Evolutionary conservation across 2,888 invertebrate species (phyloP).

Genomic region (Epiblema foenella): DNA sequence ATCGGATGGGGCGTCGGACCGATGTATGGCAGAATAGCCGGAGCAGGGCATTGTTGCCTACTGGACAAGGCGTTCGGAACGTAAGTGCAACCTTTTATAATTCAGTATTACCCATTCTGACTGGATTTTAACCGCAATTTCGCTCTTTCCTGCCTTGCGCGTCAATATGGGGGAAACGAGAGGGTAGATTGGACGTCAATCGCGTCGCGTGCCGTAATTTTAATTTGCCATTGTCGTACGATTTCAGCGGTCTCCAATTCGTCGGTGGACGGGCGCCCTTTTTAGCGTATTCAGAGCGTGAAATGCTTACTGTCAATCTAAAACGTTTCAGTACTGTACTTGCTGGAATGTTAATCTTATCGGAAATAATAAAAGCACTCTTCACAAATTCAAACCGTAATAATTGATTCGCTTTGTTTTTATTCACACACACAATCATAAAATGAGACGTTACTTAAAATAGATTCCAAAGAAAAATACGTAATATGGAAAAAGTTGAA

Average conservation of each 20-base stretch:
- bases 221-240: slow-evolving; percentile 39
- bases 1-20: slow-evolving; percentile 21
- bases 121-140: slow-evolving; percentile 11
- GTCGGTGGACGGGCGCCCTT: slow-evolving; percentile 39
- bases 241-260: slow-evolving; percentile 22
- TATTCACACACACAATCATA: background rate
- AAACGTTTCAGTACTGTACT: background rate
- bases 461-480: background rate
- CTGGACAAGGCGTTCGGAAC: background rate
- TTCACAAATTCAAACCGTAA: background rate
- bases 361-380: background rate
- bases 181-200: slow-evolving; percentile 24
- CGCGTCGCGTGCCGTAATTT: slow-evolving; percentile 43
- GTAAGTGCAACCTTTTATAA: slow-evolving; percentile 36
- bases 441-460: background rate
- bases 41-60: slow-evolving; percentile 18
- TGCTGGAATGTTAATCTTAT: background rate
- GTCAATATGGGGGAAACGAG: slow-evolving; percentile 6
- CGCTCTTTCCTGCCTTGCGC: slow-evolving; percentile 19
- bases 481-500: background rate
- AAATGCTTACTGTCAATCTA: slow-evolving; percentile 36
- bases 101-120: slow-evolving; percentile 28
- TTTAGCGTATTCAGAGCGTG: slow-evolving; percentile 43
- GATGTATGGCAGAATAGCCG: slow-evolving; percentile 17
- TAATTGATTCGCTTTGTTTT: background rate